A percentile compares a stretch with the other conserved stretches of the same genome.
phyloP scores from a whole-genome alignment of 2,113 vertebrate species.

The Calidris pugnax region DNA sequence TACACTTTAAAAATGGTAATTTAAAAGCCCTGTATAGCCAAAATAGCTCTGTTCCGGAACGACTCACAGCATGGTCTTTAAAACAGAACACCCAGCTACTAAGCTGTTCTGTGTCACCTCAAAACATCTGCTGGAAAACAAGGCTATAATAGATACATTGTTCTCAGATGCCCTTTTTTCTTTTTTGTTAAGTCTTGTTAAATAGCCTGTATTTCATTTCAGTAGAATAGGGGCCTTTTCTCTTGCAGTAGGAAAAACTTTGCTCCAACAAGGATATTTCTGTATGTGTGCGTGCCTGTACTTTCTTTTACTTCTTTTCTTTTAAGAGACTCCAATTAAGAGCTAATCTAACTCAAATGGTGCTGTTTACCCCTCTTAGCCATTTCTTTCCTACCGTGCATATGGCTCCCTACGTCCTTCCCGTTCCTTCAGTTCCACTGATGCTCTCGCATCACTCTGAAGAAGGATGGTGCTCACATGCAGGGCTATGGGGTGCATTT shows the following conservation, averaged over 20 bases:
- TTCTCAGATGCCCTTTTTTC: conserved; percentile 11
- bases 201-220: conserved; percentile 47
- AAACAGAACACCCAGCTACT: conserved; percentile 56
- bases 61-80: conserved; percentile 54
- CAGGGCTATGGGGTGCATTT: neutral
- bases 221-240: conserved; percentile 51
- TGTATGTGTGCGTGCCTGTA: neutral
- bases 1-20: conserved; percentile 68
- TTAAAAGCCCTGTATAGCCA: conserved; percentile 56
- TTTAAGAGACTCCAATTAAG: neutral
- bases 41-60: conserved; percentile 67
- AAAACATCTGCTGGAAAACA: conserved; percentile 70
- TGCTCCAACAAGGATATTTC: conserved; percentile 2
- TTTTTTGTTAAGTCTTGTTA: conserved; percentile 43
- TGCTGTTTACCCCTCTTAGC: neutral
- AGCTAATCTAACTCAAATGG: neutral
- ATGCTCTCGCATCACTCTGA: accelerated
- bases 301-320: conserved; percentile 18
- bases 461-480: accelerated
- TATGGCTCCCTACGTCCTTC: neutral
- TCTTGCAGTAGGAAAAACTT: conserved; percentile 41
- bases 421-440: accelerated
- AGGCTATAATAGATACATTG: conserved; percentile 67
- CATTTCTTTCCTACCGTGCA: neutral
- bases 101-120: conserved; percentile 57